A percentile compares a stretch with the other conserved stretches of the same genome.
These are phyloP conservation scores for Stenoptilia bipunctidactyla DNA, from an alignment of 2,888 invertebrate genomes.

Conservation along the genomic window DNA sequence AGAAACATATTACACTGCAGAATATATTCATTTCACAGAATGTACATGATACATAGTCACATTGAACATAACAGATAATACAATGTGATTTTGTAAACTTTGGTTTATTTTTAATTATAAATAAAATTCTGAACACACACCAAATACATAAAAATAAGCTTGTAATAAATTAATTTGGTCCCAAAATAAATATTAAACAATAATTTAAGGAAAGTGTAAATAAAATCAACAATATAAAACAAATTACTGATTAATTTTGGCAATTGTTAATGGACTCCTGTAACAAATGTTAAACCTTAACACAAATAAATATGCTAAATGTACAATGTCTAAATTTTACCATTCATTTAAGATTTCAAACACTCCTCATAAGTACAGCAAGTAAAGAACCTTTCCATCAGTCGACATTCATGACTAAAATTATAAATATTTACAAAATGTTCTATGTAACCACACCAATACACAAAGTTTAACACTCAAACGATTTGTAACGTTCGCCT, in stretches of 20 bases:
- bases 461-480: conserved; percentile 44
- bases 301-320: conserved; percentile 53
- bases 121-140: conserved; percentile 63
- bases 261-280: conserved; percentile 64
- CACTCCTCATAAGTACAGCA: not conserved
- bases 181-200: conserved; percentile 65
- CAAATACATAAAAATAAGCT: conserved; percentile 50
- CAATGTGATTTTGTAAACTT: conserved; percentile 57
- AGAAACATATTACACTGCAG: not conserved
- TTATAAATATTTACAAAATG: conserved; percentile 16
- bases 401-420: not conserved
- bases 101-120: conserved; percentile 69
- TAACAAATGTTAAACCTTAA: conserved; percentile 53
- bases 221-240: conserved; percentile 55
- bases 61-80: conserved; percentile 28
- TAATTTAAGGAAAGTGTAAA: conserved; percentile 54
- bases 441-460: conserved; percentile 34
- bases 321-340: conserved; percentile 24
- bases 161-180: conserved; percentile 71
- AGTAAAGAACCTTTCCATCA: not conserved
- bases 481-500: conserved; percentile 42
- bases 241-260: conserved; percentile 67
- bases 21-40: conserved; percentile 2
- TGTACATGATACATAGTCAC: not conserved
- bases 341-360: conserved; percentile 32